A percentile compares a stretch with the other conserved stretches of the same genome.
Conservation (phyloP, 2,797 vertebrate genomes). For the Propithecus deckenii region DNA sequence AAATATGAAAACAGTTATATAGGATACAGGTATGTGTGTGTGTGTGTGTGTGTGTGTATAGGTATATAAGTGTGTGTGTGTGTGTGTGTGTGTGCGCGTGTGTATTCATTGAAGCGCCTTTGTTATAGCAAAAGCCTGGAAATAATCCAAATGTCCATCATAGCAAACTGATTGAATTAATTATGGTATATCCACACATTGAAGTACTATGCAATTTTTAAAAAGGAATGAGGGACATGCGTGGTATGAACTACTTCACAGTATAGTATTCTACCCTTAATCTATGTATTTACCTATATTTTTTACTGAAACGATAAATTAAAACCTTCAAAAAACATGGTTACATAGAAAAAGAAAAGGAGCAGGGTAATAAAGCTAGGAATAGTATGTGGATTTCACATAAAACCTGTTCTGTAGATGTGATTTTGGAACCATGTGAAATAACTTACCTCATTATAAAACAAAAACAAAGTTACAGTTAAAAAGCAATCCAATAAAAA, state of each 20-base stretch:
- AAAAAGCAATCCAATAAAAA: not conserved
- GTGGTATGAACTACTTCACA: not conserved
- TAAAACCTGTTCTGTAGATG: not conserved
- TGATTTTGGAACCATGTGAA: not conserved
- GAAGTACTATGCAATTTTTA: slow-evolving; percentile 7
- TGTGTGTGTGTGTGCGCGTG: too few species aligned
- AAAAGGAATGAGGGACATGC: not conserved
- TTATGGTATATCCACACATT: not conserved
- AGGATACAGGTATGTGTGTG: not conserved
- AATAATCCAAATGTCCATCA: slow-evolving; percentile 4
- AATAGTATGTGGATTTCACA: not conserved
- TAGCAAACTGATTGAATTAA: not conserved
- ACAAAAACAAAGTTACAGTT: slow-evolving; percentile 13
- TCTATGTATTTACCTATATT: not conserved
- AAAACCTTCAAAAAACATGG: slow-evolving; percentile 26
- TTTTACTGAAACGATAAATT: slow-evolving; percentile 31
- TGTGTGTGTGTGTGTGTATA: too few species aligned
- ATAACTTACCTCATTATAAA: slow-evolving; percentile 35
- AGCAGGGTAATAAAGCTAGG: not conserved
- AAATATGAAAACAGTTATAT: slow-evolving; percentile 12
- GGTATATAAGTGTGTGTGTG: too few species aligned
- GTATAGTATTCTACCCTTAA: not conserved
- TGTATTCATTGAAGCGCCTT: not conserved
- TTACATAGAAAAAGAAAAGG: not conserved
- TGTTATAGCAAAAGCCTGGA: slow-evolving; percentile 2